Evolutionary conservation across 2,888 invertebrate species (phyloP).

Genomic region (Agrotis clavis): DNA sequence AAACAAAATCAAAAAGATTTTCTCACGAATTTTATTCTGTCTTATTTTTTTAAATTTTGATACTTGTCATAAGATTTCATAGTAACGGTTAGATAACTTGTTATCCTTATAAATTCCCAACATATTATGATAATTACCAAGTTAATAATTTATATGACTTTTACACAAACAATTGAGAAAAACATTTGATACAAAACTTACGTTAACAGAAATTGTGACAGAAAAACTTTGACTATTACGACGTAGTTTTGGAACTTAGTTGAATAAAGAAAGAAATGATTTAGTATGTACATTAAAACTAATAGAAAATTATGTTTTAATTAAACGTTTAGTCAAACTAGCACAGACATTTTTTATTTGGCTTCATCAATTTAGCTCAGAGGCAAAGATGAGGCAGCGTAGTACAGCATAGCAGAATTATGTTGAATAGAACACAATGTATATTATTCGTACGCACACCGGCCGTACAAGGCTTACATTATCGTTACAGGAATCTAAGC

Average conservation of each 20-base stretch:
- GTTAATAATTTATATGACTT: constrained; percentile 66
- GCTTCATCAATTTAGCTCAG: too few relatives aligned
- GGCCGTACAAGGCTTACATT: too few relatives aligned
- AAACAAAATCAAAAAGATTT: constrained; percentile 50
- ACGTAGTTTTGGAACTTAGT: background rate
- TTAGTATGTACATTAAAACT: constrained; percentile 13
- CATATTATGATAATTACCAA: constrained; percentile 75
- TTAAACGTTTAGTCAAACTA: background rate
- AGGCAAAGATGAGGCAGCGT: too few relatives aligned
- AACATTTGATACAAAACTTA: constrained; percentile 60
- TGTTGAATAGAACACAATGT: too few relatives aligned
- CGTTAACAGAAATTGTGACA: constrained; percentile 49
- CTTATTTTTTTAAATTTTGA: constrained; percentile 85
- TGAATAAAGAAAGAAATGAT: background rate
- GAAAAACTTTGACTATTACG: constrained; percentile 18
- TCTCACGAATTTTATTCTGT: constrained; percentile 86
- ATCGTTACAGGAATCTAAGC: too few relatives aligned
- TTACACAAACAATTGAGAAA: constrained; percentile 68
- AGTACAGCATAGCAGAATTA: too few relatives aligned
- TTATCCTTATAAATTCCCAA: constrained; percentile 82
- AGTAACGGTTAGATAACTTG: constrained; percentile 88
- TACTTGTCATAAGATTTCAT: constrained; percentile 90
- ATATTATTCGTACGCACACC: too few relatives aligned
- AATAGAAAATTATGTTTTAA: background rate
- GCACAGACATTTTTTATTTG: background rate